Evolutionary conservation across 1,140 invertebrate species (phyloP).

Genomic region (Fopius arisanus): DNA sequence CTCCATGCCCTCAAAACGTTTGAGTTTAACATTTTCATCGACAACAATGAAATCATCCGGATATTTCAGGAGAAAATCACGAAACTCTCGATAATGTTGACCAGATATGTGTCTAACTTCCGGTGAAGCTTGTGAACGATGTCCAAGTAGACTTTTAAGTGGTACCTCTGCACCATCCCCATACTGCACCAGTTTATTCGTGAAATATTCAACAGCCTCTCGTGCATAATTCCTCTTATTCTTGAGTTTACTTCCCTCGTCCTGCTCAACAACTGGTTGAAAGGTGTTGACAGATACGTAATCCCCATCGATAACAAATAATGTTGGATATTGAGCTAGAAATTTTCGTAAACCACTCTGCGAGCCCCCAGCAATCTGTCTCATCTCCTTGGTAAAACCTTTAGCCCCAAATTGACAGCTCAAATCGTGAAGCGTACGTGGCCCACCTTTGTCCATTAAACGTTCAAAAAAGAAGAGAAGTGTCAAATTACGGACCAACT

Average conservation of each 20-base stretch:
- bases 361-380: slow-evolving; percentile 92
- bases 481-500: slow-evolving; percentile 91
- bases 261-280: slow-evolving; percentile 65
- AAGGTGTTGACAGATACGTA: slow-evolving; percentile 88
- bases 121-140: slow-evolving; percentile 91
- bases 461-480: slow-evolving; percentile 95
- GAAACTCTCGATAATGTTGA: slow-evolving; percentile 93
- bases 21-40: slow-evolving; percentile 85
- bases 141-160: slow-evolving; percentile 90
- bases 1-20: slow-evolving; percentile 70
- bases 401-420: slow-evolving; percentile 96
- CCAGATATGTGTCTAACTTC: slow-evolving; percentile 95
- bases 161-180: slow-evolving; percentile 90
- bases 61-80: slow-evolving; percentile 87
- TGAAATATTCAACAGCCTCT: slow-evolving; percentile 95
- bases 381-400: slow-evolving; percentile 95
- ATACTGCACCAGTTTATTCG: slow-evolving; percentile 88
- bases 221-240: slow-evolving; percentile 86
- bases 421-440: slow-evolving; percentile 92
- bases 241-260: slow-evolving; percentile 58
- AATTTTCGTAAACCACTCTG: slow-evolving; percentile 94
- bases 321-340: slow-evolving; percentile 86
- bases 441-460: slow-evolving; percentile 91
- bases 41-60: slow-evolving; percentile 86
- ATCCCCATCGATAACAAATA: slow-evolving; percentile 92